Percentiles rank a stretch among this genome's conserved stretches.
Conservation (phyloP, 2,113 vertebrate genomes). For the Columba livia region DNA sequence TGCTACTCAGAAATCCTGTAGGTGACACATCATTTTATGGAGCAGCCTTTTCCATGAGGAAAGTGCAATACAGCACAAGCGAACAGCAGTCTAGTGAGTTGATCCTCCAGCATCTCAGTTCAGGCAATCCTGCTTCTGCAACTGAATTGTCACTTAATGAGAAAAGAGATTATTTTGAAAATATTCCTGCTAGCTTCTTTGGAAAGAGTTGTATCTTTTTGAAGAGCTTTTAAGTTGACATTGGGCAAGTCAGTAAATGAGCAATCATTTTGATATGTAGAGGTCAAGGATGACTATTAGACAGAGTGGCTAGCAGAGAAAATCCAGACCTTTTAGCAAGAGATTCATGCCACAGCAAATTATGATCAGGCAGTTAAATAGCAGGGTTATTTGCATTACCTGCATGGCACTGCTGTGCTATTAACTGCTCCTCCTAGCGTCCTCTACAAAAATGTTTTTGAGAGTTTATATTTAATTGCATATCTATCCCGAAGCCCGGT, state of each 20-base stretch:
- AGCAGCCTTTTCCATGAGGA: background rate
- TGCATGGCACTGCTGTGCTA: fast-evolving
- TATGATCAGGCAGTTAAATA: constrained; percentile 1
- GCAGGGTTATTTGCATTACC: background rate
- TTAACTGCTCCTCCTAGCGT: background rate
- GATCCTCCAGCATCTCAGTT: background rate
- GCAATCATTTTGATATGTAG: background rate
- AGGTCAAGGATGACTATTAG: background rate
- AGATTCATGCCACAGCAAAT: background rate
- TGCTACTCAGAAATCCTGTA: background rate
- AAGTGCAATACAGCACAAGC: background rate
- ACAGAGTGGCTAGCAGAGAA: background rate
- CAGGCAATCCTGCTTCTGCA: background rate
- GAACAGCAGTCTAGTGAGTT: background rate
- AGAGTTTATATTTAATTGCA: constrained; percentile 2
- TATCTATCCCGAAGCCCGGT: background rate
- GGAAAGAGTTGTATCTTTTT: background rate
- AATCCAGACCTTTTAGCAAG: background rate
- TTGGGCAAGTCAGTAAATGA: background rate
- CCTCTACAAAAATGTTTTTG: background rate
- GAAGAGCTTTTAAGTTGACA: background rate
- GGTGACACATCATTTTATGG: background rate
- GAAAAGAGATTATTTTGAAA: background rate
- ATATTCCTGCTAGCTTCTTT: background rate
- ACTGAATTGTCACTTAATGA: background rate